These are phyloP conservation scores for Oenanthe melanoleuca DNA, from an alignment of 2,113 vertebrate species.

Conservation along the genomic window DNA sequence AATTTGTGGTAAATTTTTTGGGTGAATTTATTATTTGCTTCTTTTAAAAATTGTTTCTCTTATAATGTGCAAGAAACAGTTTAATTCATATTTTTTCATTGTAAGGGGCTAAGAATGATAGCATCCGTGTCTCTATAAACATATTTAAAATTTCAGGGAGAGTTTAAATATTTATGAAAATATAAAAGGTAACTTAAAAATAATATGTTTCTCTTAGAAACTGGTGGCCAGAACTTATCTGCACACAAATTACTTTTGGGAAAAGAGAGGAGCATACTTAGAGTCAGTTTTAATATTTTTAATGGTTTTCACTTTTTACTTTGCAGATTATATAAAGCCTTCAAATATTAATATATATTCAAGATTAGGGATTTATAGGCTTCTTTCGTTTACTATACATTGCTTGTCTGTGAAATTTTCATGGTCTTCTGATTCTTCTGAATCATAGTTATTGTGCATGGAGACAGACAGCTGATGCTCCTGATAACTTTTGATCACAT, in stretches of 20 bases:
- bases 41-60: neutral
- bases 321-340: constrained; percentile 56
- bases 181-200: constrained; percentile 54
- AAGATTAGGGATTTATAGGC: constrained; percentile 53
- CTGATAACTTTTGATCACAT: neutral
- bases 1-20: neutral
- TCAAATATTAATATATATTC: constrained; percentile 63
- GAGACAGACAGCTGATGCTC: constrained; percentile 13
- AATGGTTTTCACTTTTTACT: constrained; percentile 64
- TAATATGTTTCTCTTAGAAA: constrained; percentile 60
- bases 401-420: constrained; percentile 39
- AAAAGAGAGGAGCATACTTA: constrained; percentile 32
- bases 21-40: neutral
- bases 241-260: constrained; percentile 50
- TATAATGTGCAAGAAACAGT: neutral
- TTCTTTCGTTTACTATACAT: constrained; percentile 22
- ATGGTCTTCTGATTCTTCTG: constrained; percentile 40
- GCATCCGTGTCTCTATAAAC: neutral
- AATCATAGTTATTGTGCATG: constrained; percentile 19
- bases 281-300: constrained; percentile 71
- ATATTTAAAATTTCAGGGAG: constrained; percentile 49
- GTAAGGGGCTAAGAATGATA: constrained; percentile 8
- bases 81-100: constrained; percentile 10
- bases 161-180: constrained; percentile 50
- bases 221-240: constrained; percentile 38